Evolutionary conservation across 2,113 vertebrate species (phyloP), one percentile per base, ranked within the genome.

Genomic region (Chloropsis hardwickii): DNA sequence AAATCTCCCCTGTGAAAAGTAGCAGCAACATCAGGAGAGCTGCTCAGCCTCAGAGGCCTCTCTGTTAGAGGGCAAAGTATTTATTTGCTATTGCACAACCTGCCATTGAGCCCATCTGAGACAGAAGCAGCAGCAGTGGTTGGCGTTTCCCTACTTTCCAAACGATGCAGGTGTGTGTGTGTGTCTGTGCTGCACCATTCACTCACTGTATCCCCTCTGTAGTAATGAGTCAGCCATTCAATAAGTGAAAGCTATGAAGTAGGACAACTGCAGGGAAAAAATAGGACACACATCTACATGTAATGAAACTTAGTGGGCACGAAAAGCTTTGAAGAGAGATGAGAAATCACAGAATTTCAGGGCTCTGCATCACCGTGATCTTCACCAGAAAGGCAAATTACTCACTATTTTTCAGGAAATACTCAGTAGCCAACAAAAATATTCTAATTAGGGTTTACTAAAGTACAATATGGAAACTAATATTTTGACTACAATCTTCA

Each of bases 1-100:
- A 96, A 97, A 90, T 67, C 94, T 94, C 81, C 80, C 86, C 64
- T 60, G 86, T 64, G 86, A 90, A 95, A 95, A 92, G 85, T 9
- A 95, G 82, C 64, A 76, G 48, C 29, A 54, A 83, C 67, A 88
- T 20, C 15, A 81, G 69, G n/a, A 83, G 88, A 93, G 64, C 80
- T 57, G 62, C 93, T 92, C 81, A 76, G 70, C 25, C 71, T 29
- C 31, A 4, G 60, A 62, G 67, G 72, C 33, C 50, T 77, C 92
- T 73, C 61, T 2, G 2, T 53, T 64, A 15, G 28, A 54, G 60
- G 76, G 44, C 90, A 45, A 3, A 71, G 88, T 1, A 73, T n/a
- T 71, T 71, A 61, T 31, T 67, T 78, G 45, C 76, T 37, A 7
- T 91, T 74, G 92, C 79, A 53, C 85, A 92, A 91, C 13, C 51